Conservation (phyloP, 2,113 vertebrate genomes). For the Neodontobutis hainanensis region DNA sequence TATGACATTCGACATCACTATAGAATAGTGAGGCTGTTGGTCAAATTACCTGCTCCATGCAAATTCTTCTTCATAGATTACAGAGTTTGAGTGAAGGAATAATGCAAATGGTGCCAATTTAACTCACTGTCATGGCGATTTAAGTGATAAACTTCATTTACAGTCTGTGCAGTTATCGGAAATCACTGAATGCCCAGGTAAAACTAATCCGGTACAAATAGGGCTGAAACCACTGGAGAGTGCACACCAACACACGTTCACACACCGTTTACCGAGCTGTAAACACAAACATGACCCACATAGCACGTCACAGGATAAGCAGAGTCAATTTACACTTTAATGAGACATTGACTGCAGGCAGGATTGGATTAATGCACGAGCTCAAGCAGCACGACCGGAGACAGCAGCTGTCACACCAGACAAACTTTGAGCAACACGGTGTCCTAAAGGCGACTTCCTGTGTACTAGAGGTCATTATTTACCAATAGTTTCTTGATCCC, state of each 20-base stretch:
- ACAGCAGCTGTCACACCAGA: not conserved
- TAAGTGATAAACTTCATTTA: not conserved
- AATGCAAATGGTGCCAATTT: not conserved
- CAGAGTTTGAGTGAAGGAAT: not conserved
- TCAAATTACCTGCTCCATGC: not conserved
- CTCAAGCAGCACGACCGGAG: not conserved
- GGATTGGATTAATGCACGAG: conserved; percentile 13
- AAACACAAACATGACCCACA: conserved; percentile 39
- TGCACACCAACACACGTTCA: not conserved
- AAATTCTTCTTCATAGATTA: not conserved
- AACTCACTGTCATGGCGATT: not conserved
- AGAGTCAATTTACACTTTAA: conserved; percentile 34
- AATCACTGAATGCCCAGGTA: conserved; percentile 3
- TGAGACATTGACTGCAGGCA: conserved; percentile 31
- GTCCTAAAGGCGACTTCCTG: not conserved
- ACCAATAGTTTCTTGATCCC: not conserved
- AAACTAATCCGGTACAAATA: conserved; percentile 4
- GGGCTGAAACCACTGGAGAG: not conserved
- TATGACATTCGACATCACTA: too few relatives aligned
- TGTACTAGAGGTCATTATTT: not conserved
- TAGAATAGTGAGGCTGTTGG: too few relatives aligned
- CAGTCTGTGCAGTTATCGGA: not conserved
- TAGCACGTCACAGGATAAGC: conserved; percentile 21
- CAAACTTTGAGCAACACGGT: not conserved
- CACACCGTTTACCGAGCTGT: not conserved